Base-by-base conservation (phyloP, 2,113 vertebrate genomes). In the Eurypyga helias region DNA sequence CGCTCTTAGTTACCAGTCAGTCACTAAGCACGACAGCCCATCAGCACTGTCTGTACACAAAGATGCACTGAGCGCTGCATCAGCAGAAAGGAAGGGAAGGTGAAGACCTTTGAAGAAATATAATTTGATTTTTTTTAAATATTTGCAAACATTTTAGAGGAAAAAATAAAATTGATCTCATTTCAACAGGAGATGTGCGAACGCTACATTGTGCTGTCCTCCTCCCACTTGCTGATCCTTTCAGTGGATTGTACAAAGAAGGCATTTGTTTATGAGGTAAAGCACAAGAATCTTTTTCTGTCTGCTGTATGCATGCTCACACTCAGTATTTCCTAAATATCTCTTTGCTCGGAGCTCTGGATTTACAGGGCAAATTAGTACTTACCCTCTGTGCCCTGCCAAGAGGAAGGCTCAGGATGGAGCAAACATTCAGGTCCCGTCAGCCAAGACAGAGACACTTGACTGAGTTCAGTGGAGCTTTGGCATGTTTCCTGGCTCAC, bases 171-270 rank as follows among this genome's bases (percentile, higher is more conserved):
- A 69, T 18, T 28, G 61, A 20, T 23, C 55, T 51, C 57, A n/a
- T 75, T 83, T 89, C 60, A 38, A 55, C 97, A 99, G 98, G 98
- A 98, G 86, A 97, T 96, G 70, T 87, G 34, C 3, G 98, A 98
- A 72, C 71, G 97, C 92, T 98, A 98, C 93, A 49, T 99, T 64
- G 98, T 99, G 73, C 97, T 99, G 88, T 99, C 98, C 87, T 98
- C 98, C n/a, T 98, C 98, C 73, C 98, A 99, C 87, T 89, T 99
- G 79, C 93, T 99, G 92, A 98, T 99, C 80, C 98, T 99, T 8
- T 98, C 98, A 16, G 82, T 99, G 95, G 98, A 99, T 85, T 97
- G 97, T 79, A 38, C 89, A 28, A 91, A 82, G 34, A 96, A 95
- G 48, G 96, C 98, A 45, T 98, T 99, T 52, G 95, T 97, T 64